Conservation (phyloP, 2,113 vertebrate species). For the Hoplias malabaricus region DNA sequence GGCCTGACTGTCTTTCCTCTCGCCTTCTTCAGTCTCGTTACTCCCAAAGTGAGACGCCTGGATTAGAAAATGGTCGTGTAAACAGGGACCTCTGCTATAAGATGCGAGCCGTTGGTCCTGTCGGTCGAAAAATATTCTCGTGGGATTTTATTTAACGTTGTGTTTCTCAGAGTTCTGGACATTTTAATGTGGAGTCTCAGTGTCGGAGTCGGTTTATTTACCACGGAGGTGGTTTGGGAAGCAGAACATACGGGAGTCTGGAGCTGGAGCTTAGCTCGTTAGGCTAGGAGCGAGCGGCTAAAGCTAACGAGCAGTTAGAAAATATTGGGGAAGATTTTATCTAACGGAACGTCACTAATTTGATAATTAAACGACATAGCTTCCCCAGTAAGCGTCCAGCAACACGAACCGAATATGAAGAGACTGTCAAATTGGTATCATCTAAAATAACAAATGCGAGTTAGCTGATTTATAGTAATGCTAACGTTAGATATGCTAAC, state of each 20-base stretch:
- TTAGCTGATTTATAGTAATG: background rate
- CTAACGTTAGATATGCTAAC: background rate
- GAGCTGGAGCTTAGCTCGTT: background rate
- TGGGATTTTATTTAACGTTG: background rate
- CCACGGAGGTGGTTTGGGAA: background rate
- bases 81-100: conserved; percentile 1
- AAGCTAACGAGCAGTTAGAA: conserved; percentile 4
- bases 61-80: conserved; percentile 47
- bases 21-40: conserved; percentile 6
- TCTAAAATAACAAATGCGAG: background rate
- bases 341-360: no score
- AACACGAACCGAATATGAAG: background rate
- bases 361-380: background rate
- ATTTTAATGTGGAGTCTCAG: background rate
- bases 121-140: background rate
- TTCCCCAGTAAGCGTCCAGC: background rate
- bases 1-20: background rate
- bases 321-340: no score
- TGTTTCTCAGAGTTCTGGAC: background rate
- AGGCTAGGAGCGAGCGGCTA: conserved; percentile 16
- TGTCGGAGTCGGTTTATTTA: background rate
- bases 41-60: conserved; percentile 36
- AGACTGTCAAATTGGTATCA: background rate
- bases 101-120: background rate
- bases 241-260: conserved; percentile 36